Conservation (phyloP, 2,888 invertebrate genomes). For the Steinernema hermaphroditum region DNA sequence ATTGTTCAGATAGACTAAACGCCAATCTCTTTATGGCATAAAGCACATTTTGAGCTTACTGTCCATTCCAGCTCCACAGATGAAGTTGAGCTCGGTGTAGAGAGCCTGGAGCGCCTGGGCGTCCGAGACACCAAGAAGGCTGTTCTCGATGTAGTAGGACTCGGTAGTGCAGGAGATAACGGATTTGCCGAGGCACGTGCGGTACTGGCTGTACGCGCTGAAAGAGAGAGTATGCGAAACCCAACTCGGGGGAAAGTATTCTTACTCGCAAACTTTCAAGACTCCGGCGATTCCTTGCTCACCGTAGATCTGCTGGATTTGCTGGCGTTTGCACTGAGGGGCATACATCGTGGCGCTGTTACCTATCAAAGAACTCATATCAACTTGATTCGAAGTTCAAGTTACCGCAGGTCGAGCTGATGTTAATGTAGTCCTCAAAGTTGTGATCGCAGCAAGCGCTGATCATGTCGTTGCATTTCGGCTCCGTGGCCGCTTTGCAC, state of each 20-base stretch:
- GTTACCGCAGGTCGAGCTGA: background rate
- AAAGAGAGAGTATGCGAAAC: background rate
- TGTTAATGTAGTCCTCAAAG: constrained; percentile 2
- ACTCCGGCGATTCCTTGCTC: background rate
- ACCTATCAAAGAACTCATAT: background rate
- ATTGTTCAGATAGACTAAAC: constrained; percentile 2
- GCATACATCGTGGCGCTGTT: background rate
- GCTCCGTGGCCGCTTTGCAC: background rate
- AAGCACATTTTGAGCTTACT: background rate
- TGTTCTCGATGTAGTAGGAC: background rate
- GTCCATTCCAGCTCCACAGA: constrained; percentile 24
- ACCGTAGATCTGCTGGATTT: background rate
- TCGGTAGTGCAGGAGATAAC: constrained; percentile 3
- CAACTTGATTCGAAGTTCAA: background rate
- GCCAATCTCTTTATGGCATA: background rate
- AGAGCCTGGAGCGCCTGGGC: background rate
- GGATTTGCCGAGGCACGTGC: background rate
- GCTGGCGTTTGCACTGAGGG: background rate
- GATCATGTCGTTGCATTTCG: background rate
- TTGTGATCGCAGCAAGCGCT: background rate
- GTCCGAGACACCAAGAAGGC: background rate
- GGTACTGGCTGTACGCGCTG: constrained; percentile 19
- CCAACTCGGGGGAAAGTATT: background rate
- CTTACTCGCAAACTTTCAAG: constrained; percentile 23
- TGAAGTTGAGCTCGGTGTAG: constrained; percentile 25